Evolutionary conservation across 1,140 invertebrate genomes (phyloP).

Genomic region (Drosophila funebris): DNA sequence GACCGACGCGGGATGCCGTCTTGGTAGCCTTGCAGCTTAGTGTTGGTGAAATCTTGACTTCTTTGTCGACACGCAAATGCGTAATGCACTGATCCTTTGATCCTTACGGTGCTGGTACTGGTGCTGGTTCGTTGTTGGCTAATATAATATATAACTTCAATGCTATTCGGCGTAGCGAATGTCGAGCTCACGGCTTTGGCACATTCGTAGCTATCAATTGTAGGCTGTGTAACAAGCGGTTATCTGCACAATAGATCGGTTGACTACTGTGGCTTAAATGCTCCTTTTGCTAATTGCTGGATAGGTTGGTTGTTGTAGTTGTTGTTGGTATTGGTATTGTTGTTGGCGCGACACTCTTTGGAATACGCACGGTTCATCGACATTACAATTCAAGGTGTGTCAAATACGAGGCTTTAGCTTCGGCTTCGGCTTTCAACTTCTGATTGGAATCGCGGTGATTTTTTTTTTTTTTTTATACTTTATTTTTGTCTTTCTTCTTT

Average conservation of each 20-base stretch:
- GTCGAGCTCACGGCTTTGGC: slow-evolving; percentile 48
- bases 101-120: too few species aligned
- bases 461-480: background rate
- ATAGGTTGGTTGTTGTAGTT: slow-evolving; percentile 1
- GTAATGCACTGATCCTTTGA: background rate
- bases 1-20: slow-evolving; percentile 74
- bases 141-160: slow-evolving; percentile 23
- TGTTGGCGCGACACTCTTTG: slow-evolving; percentile 64
- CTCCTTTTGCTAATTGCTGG: slow-evolving; percentile 8
- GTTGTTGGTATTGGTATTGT: slow-evolving; percentile 34
- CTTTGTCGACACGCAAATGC: slow-evolving; percentile 10
- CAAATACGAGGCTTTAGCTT: slow-evolving; percentile 30
- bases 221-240: background rate
- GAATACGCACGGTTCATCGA: slow-evolving; percentile 75
- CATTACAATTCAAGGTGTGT: slow-evolving; percentile 77
- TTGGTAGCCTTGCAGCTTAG: slow-evolving; percentile 64
- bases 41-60: slow-evolving; percentile 76
- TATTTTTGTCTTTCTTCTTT: background rate
- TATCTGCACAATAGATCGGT: background rate
- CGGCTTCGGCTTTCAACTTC: slow-evolving; percentile 11
- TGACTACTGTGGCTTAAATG: slow-evolving; percentile 7
- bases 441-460: background rate
- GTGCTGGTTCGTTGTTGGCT: too few species aligned
- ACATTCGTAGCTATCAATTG: background rate
- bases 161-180: slow-evolving; percentile 53